Evolutionary conservation across 2,113 vertebrate species (phyloP).

Genomic region (Actenoides lindsayi): DNA sequence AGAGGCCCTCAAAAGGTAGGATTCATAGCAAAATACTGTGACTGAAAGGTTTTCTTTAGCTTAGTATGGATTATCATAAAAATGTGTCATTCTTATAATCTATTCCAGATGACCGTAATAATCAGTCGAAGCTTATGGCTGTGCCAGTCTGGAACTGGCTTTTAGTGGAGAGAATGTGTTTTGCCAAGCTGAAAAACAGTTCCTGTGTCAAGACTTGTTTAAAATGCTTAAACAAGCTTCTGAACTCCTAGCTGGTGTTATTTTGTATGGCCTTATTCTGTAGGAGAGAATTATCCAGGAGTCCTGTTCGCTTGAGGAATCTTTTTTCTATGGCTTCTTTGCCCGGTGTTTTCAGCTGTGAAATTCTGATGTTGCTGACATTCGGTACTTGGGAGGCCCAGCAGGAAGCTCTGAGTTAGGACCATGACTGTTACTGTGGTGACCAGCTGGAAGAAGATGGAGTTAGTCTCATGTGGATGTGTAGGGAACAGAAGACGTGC

Average conservation of each 20-base stretch:
- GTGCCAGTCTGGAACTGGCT: background rate
- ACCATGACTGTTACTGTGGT: background rate
- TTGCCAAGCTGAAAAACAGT: background rate
- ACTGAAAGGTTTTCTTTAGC: background rate
- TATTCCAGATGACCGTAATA: background rate
- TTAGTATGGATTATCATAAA: background rate
- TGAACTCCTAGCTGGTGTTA: background rate
- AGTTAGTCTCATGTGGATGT: background rate
- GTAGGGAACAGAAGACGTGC: background rate
- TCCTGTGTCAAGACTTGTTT: background rate
- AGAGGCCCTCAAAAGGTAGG: conserved; percentile 91
- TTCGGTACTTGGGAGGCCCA: background rate
- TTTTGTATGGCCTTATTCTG: background rate
- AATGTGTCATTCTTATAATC: background rate
- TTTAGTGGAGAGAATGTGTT: background rate
- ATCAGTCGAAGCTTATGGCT: rapidly evolving
- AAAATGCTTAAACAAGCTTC: background rate
- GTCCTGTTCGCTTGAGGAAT: background rate
- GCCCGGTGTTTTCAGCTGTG: background rate
- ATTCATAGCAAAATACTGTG: background rate
- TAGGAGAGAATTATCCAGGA: background rate
- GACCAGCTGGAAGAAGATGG: background rate
- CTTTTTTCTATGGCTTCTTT: background rate
- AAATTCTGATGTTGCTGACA: background rate
- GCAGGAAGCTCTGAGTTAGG: background rate